Evolutionary conservation across 2,113 vertebrate genomes (phyloP), one percentile per base, ranked within the genome.

Genomic region (Mesocricetus auratus): DNA sequence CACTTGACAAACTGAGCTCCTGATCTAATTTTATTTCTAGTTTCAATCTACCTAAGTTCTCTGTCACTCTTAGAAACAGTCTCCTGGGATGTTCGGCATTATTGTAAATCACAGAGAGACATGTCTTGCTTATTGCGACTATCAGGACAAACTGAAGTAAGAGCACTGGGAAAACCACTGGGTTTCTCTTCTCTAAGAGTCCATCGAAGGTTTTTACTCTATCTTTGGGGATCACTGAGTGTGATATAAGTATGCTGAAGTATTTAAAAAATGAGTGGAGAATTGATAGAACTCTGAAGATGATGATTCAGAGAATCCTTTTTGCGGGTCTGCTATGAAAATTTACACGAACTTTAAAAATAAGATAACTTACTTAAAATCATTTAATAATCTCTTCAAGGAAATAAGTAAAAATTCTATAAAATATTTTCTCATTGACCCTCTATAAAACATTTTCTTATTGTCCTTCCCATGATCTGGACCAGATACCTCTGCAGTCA

Each of bases 331-430:
- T 91, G 6, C 4, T 60, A 31, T 33, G 69, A 69, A 69, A 69
- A n/a, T n/a, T n/a, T n/a, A n/a, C n/a, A n/a, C n/a, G n/a, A n/a
- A n/a, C n/a, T n/a, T 31, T 81, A 64, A 75, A 64, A 66, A 91
- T 7, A 58, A 0, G 47, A 8, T 29, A 39, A 0, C 12, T 13
- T 93, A 13, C 9, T 91, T 89, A 39, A 87, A 87, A 85, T 17
- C 74, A 12, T 87, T 66, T 16, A 56, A 87, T 87, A 66, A 93
- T 39, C 71, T 95, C 7, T 15, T 66, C 36, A 82, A 95, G 56
- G 79, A 19, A 21, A 17, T n/a, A 73, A 42, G 26, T 86, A 8
- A 64, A 33, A 1, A n/a, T 33, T 69, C 12, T 74, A 5, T 39
- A 16, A 64, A 81, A 75, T 58, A 0, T 78, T 91, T 92, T 68